Evolutionary conservation across 2,113 vertebrate genomes (phyloP), one percentile per base, ranked within the genome.

Genomic region (Smithornis capensis): DNA sequence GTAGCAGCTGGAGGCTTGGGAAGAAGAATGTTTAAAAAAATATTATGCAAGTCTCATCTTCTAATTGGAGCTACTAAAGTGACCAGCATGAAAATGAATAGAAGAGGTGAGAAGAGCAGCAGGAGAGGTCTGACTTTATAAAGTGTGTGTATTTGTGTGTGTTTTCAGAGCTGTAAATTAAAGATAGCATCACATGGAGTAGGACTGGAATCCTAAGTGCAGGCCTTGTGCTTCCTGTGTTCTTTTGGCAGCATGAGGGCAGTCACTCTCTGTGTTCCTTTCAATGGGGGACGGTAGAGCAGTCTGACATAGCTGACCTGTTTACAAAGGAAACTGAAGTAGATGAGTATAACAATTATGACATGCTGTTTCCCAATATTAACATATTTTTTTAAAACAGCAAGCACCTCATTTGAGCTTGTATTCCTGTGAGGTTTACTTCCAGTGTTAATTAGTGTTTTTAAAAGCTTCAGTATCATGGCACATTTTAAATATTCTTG

Each of bases 111-210:
- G 77, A 35, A 53, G 23, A 56, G 56, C 90, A 83, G 85, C 62
- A 73, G 83, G 73, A 88, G 25, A 57, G 14, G 84, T 67, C 65
- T 63, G 69, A 52, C 59, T 93, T 90, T 78, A 63, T 62, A 50
- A 71, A 92, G 83, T 53, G 40, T 57, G 65, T 12, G 6, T 49
- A 60, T 65, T 94, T 91, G 42, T 80, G 9, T 83, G 77, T 63
- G 57, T 82, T 95, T 91, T 82, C 79, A 70, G 74, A 95, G 83
- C 81, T 95, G 74, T 83, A 83, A 70, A n/a, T 86, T 95, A 95
- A 94, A 94, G 94, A 82, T 86, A 92, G 83, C 59, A 78, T 92
- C 80, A 71, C 4, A 1, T 59, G 73, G 53, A 68, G 87, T 63
- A 76, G 53, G 55, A 80, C 12, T 82, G 89, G 87, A 82, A 68